A percentile compares a stretch with the other conserved stretches of the same genome.
phyloP scores from a whole-genome alignment of 2,888 invertebrate species.

The Plemyria rubiginata region DNA sequence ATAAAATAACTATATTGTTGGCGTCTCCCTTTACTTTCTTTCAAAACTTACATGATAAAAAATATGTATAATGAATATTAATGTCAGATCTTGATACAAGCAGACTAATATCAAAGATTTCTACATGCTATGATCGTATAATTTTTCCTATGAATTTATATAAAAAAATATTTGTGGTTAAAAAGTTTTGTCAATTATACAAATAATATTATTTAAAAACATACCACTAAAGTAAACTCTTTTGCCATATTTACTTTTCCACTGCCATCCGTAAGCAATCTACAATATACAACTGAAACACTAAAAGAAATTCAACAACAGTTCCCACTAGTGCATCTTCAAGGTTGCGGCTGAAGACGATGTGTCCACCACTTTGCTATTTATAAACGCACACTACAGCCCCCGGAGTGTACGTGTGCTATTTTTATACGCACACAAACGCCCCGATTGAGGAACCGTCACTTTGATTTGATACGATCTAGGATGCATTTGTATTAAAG shows the following conservation, averaged over 20 bases:
- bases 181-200: not conserved
- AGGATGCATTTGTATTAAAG: conserved; percentile 35
- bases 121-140: not conserved
- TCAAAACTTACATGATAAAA: too few relatives aligned
- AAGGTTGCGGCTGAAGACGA: conserved; percentile 78
- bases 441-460: conserved; percentile 20
- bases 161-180: not conserved
- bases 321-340: conserved; percentile 69
- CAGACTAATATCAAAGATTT: too few relatives aligned
- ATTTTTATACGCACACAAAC: conserved; percentile 34
- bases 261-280: conserved; percentile 44
- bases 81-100: too few relatives aligned
- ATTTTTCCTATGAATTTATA: not conserved
- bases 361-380: conserved; percentile 71
- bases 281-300: conserved; percentile 44
- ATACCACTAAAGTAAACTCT: conserved; percentile 63
- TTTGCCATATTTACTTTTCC: conserved; percentile 61
- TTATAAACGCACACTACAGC: conserved; percentile 76
- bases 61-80: too few relatives aligned
- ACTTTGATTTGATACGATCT: conserved; percentile 27
- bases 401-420: conserved; percentile 42
- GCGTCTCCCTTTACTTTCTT: too few relatives aligned
- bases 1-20: too few relatives aligned
- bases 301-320: conserved; percentile 42
- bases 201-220: conserved; percentile 32